A percentile compares a stretch with the other conserved stretches of the same genome.
These are phyloP conservation scores for Prietella phreatophila DNA, from an alignment of 2,113 vertebrate species.

Conservation along the genomic window DNA sequence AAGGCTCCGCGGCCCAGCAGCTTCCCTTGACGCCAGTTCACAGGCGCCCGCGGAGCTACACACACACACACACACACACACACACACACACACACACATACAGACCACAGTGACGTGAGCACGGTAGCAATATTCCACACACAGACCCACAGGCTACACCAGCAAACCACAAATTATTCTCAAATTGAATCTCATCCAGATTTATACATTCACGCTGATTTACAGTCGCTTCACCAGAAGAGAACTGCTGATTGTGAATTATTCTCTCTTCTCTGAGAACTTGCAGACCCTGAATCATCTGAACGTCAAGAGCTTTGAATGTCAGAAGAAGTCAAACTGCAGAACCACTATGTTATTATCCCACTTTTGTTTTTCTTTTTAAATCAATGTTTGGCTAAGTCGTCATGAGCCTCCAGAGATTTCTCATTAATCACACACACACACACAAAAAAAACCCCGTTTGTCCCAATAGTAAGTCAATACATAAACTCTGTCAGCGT, in stretches of 20 bases:
- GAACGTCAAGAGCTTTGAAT: not conserved
- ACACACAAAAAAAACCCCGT: no score
- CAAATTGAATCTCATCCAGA: conserved; percentile 21
- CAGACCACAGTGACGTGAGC: conserved; percentile 49
- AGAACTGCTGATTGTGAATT: conserved; percentile 18
- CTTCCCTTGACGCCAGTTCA: conserved; percentile 90
- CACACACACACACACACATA: conserved; percentile 32
- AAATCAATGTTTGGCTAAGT: not conserved
- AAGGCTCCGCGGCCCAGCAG: conserved; percentile 86
- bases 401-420: not conserved
- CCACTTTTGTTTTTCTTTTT: not conserved
- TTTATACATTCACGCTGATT: conserved; percentile 27
- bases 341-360: not conserved
- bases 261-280: not conserved
- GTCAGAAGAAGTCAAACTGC: not conserved
- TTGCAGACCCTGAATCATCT: not conserved
- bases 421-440: not conserved
- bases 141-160: conserved; percentile 25
- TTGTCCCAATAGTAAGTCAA: no score
- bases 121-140: conserved; percentile 39
- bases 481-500: not conserved
- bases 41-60: conserved; percentile 82
- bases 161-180: conserved; percentile 26
- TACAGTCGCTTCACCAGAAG: conserved; percentile 19
- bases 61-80: conserved; percentile 27